phyloP scores from a whole-genome alignment of 2,888 invertebrate genomes.

The Frankliniella fusca region DNA sequence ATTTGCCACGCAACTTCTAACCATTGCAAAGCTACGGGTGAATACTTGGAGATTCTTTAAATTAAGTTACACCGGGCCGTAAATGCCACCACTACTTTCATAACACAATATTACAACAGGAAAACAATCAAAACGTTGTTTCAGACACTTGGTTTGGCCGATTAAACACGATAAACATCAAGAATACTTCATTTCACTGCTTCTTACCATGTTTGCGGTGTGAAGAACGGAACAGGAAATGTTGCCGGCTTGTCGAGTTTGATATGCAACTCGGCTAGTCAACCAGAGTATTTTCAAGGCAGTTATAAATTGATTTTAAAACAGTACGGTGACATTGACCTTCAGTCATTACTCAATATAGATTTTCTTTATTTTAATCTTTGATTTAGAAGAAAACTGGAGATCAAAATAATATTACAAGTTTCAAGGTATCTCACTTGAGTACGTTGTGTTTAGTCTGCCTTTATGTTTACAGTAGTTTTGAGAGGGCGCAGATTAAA shows the following conservation, averaged over 20 bases:
- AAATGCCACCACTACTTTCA: too few species aligned
- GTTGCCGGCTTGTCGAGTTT: background rate
- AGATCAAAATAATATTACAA: background rate
- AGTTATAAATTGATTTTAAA: background rate
- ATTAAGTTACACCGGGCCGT: too few species aligned
- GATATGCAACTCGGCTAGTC: background rate
- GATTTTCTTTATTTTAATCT: background rate
- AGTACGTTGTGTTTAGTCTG: background rate
- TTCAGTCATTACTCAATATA: too few species aligned
- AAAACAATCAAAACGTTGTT: background rate
- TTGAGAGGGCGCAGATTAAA: background rate
- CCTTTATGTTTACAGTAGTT: too few species aligned
- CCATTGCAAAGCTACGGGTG: background rate
- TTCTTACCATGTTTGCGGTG: conserved; percentile 1
- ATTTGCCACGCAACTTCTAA: conserved; percentile 4
- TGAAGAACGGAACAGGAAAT: conserved; percentile 24
- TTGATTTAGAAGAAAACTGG: background rate
- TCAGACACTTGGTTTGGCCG: background rate
- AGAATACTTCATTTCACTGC: background rate
- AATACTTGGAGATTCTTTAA: background rate
- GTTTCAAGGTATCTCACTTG: background rate
- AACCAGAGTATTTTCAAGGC: background rate
- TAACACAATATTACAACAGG: too few species aligned
- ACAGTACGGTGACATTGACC: too few species aligned
- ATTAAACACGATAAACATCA: background rate